These are phyloP conservation scores for Neuroterus valhalla DNA, from an alignment of 1,140 invertebrate genomes.

Conservation along the genomic window DNA sequence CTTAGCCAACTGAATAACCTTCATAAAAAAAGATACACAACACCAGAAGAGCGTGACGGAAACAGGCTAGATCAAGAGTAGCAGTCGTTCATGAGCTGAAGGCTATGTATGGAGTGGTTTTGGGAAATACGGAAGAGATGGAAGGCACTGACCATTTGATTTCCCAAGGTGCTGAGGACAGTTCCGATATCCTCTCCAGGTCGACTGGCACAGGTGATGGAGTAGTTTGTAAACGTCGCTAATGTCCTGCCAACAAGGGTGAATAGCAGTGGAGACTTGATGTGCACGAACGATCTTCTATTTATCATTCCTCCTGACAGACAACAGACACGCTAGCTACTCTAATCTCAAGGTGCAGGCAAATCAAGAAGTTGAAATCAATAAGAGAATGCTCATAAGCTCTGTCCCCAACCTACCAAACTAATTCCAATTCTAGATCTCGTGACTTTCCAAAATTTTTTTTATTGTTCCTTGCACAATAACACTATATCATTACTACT, in stretches of 20 bases:
- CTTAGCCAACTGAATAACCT: too few species aligned
- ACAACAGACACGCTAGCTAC: slow-evolving; percentile 24
- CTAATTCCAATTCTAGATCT: too few species aligned
- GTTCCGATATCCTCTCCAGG: slow-evolving; percentile 39
- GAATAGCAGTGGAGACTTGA: slow-evolving; percentile 50
- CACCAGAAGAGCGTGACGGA: too few species aligned
- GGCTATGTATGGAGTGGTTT: slow-evolving; percentile 33
- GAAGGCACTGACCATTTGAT: slow-evolving; percentile 44
- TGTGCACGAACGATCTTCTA: slow-evolving; percentile 58
- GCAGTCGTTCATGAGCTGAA: background rate
- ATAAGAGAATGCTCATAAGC: too few species aligned
- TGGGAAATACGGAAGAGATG: slow-evolving; percentile 27
- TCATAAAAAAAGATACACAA: too few species aligned
- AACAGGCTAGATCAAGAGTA: slow-evolving; percentile 6
- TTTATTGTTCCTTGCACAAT: too few species aligned
- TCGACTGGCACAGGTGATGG: slow-evolving; percentile 62
- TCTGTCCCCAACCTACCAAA: too few species aligned
- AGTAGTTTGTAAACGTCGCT: slow-evolving; percentile 63
- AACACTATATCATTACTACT: too few species aligned
- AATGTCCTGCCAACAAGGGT: slow-evolving; percentile 60
- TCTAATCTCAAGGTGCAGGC: slow-evolving; percentile 60
- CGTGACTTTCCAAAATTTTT: too few species aligned
- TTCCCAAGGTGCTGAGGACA: slow-evolving; percentile 35
- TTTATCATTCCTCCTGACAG: slow-evolving; percentile 59
- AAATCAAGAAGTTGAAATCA: slow-evolving; percentile 49